These are phyloP conservation scores for Trigoniulus corallinus DNA, from an alignment of 1,140 invertebrate genomes.

Conservation along the genomic window DNA sequence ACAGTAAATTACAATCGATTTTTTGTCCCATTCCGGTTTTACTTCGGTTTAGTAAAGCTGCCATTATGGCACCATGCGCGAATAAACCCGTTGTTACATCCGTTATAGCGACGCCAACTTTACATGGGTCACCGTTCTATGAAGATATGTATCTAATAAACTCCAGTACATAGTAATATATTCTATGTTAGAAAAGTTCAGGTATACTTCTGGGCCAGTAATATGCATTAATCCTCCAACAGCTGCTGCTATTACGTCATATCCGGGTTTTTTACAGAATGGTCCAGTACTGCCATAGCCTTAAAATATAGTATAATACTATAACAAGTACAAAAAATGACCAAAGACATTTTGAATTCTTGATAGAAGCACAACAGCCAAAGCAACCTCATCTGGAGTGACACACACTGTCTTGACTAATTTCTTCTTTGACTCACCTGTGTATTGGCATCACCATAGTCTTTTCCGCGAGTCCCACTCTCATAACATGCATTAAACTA, in stretches of 20 bases:
- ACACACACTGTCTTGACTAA: conserved; percentile 1
- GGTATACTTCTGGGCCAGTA: conserved; percentile 50
- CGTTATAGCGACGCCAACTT: conserved; percentile 81
- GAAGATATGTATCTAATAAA: too few relatives aligned
- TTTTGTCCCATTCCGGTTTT: conserved; percentile 71
- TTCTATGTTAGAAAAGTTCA: neutral
- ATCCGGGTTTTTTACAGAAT: conserved; percentile 68
- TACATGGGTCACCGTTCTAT: conserved; percentile 62
- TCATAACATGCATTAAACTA: neutral
- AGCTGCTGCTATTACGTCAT: conserved; percentile 88
- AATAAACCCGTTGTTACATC: conserved; percentile 86
- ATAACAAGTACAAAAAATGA: too few relatives aligned
- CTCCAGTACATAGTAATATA: too few relatives aligned
- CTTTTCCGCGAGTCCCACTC: too few relatives aligned
- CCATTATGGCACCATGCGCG: conserved; percentile 87
- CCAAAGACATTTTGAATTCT: too few relatives aligned
- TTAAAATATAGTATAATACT: too few relatives aligned
- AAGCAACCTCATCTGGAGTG: too few relatives aligned
- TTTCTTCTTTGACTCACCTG: too few relatives aligned
- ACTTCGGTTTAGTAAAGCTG: conserved; percentile 60
- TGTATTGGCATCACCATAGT: too few relatives aligned
- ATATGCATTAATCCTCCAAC: conserved; percentile 76
- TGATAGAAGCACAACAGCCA: too few relatives aligned
- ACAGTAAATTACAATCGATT: conserved; percentile 85
- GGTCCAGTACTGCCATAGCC: conserved; percentile 74